phyloP scores from a whole-genome alignment of 1,140 invertebrate species.

The Mycetomoellerius zeteki region DNA sequence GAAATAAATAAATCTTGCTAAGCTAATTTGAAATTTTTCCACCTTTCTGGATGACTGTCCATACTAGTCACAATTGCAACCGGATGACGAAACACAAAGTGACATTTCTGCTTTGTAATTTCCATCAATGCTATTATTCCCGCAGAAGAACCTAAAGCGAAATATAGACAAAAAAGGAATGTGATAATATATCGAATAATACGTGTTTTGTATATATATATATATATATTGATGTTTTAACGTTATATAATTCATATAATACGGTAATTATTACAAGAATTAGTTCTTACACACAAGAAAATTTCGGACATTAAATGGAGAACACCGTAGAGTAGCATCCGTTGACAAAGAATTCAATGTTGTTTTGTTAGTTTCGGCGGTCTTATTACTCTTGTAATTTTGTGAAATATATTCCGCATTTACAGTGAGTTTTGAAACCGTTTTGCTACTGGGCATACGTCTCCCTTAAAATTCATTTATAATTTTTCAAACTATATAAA shows the following conservation, averaged over 20 bases:
- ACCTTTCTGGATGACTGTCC: constrained; percentile 74
- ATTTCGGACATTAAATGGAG: constrained; percentile 46
- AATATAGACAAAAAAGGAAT: constrained; percentile 1
- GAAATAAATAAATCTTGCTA: not conserved
- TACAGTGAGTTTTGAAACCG: constrained; percentile 26
- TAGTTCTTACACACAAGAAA: constrained; percentile 72
- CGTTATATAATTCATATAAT: constrained; percentile 1
- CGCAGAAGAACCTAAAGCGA: constrained; percentile 60
- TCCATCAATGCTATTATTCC: constrained; percentile 73
- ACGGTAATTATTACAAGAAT: not conserved
- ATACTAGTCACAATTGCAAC: constrained; percentile 65
- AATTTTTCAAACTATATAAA: no score
- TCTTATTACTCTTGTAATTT: not conserved
- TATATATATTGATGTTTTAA: not conserved
- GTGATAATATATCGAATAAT: not conserved
- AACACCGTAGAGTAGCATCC: constrained; percentile 51
- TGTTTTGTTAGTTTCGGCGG: not conserved
- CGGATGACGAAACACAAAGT: constrained; percentile 57
- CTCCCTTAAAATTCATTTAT: no score
- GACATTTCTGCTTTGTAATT: constrained; percentile 68
- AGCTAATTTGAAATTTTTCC: constrained; percentile 21
- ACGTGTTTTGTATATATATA: not conserved
- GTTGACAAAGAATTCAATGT: constrained; percentile 10
- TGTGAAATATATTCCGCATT: constrained; percentile 55
- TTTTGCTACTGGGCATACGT: not conserved